phyloP scores from a whole-genome alignment of 2,888 invertebrate species.

The Charanyca ferruginea region DNA sequence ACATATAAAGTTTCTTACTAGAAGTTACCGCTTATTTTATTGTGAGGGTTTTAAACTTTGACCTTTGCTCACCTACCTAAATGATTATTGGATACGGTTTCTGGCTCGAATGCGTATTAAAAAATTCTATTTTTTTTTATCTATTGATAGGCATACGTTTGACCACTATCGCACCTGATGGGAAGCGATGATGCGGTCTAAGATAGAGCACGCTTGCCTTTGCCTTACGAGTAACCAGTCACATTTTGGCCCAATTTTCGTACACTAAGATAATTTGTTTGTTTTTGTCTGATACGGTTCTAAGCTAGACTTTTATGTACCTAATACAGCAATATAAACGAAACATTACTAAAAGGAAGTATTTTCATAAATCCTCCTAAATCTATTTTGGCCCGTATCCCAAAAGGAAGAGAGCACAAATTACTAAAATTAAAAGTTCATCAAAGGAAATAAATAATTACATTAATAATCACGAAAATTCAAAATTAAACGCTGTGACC shows the following conservation, averaged over 20 bases:
- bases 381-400: not conserved
- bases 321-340: no score
- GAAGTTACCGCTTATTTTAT: no score
- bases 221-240: no score
- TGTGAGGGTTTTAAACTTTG: no score
- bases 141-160: no score
- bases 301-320: not conserved
- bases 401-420: conserved; percentile 2
- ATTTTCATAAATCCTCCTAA: not conserved
- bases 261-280: not conserved
- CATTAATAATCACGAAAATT: conserved; percentile 14
- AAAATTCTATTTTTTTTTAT: no score
- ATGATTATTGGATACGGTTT: no score
- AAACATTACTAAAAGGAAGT: not conserved
- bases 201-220: no score
- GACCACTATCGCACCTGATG: no score
- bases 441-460: conserved; percentile 43
- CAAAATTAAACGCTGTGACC: conserved; percentile 25
- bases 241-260: no score
- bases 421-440: conserved; percentile 21
- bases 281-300: not conserved
- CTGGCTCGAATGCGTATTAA: not conserved
- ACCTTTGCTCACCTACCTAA: not conserved
- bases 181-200: no score
- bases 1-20: not conserved